Evolutionary conservation across 1,140 invertebrate genomes (phyloP).

Genomic region (Diachasmimorpha longicaudata): DNA sequence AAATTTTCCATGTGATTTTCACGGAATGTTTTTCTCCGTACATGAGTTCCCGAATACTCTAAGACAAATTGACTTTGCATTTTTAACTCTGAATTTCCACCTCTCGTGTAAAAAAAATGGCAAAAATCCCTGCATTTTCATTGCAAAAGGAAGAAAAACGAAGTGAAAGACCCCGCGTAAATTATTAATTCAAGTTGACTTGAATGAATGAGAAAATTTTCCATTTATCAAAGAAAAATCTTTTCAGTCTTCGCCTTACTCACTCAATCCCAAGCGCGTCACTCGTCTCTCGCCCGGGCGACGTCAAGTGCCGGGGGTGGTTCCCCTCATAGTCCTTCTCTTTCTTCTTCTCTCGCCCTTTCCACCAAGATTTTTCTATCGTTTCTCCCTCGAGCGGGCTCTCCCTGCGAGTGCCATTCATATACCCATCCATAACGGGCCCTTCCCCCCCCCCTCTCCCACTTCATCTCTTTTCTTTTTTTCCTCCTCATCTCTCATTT

Average conservation of each 20-base stretch:
- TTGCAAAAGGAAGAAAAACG: not conserved
- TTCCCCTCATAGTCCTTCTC: not conserved
- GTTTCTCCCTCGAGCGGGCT: not conserved
- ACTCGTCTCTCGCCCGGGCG: not conserved
- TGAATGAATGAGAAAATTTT: not conserved
- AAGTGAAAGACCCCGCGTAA: not conserved
- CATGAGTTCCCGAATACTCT: too few species aligned
- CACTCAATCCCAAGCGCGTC: not conserved
- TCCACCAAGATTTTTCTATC: not conserved
- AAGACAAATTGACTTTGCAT: too few species aligned
- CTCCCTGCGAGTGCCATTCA: slow-evolving; percentile 1
- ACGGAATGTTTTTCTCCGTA: too few species aligned
- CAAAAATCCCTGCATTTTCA: not conserved
- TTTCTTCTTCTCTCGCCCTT: not conserved
- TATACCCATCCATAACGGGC: slow-evolving; percentile 1
- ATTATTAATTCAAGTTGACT: not conserved
- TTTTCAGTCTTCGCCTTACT: not conserved
- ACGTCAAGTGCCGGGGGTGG: not conserved
- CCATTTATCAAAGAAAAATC: not conserved
- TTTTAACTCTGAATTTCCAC: too few species aligned
- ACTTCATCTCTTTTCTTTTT: slow-evolving; percentile 27
- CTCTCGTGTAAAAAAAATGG: not conserved
- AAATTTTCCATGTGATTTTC: too few species aligned
- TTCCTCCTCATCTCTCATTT: slow-evolving; percentile 28
- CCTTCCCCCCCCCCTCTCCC: not conserved